These are phyloP conservation scores for Prostheceraeus crozeri DNA, from an alignment of 2,888 invertebrate species.

Conservation along the genomic window DNA sequence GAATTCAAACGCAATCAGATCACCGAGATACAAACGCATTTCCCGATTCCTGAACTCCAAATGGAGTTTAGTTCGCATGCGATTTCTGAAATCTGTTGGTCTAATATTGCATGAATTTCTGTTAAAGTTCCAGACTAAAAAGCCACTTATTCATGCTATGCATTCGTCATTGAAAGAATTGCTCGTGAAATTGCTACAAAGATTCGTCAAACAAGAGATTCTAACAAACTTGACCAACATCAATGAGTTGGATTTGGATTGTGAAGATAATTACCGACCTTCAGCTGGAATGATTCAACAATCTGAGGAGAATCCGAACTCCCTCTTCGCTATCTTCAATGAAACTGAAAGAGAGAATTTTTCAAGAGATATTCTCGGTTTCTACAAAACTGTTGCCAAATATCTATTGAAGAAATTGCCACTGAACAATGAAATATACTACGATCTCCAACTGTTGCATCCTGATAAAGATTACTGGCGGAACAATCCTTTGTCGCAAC, in stretches of 20 bases:
- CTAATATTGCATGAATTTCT: constrained; percentile 13
- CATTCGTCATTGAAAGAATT: constrained; percentile 4
- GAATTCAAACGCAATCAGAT: too few species aligned
- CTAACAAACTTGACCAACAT: too few species aligned
- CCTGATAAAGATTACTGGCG: neutral
- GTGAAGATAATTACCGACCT: too few species aligned
- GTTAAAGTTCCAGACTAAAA: neutral
- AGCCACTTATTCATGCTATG: constrained; percentile 19
- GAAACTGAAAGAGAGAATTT: too few species aligned
- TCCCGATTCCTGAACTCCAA: neutral
- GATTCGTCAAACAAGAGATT: constrained; percentile 17
- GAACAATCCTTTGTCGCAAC: neutral
- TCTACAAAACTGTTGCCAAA: neutral
- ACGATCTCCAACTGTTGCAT: neutral
- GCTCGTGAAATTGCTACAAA: neutral
- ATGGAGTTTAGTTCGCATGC: constrained; percentile 7
- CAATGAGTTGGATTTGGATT: constrained; percentile 9
- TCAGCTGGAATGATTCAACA: too few species aligned
- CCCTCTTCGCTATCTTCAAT: too few species aligned
- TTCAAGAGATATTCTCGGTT: neutral
- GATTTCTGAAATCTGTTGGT: constrained; percentile 11
- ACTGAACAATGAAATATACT: neutral
- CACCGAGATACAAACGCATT: constrained; percentile 8
- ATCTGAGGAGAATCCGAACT: too few species aligned
- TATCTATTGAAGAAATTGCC: neutral